These are phyloP conservation scores for Pachyramphus minor DNA, from an alignment of 2,113 vertebrate genomes.

Conservation along the genomic window DNA sequence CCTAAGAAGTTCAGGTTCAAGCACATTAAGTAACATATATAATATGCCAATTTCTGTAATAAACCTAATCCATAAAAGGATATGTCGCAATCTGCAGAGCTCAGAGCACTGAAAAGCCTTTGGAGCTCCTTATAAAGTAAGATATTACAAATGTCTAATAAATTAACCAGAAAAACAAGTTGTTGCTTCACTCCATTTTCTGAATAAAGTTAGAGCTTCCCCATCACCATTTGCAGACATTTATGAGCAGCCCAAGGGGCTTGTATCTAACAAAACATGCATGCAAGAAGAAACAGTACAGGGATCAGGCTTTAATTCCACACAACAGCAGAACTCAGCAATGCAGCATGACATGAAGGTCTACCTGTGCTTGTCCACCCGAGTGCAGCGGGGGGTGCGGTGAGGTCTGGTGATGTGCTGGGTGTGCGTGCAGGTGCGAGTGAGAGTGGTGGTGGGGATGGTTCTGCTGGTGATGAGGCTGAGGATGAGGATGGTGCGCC, in stretches of 20 bases:
- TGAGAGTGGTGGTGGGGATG: slow-evolving; percentile 93
- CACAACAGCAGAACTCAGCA: not conserved
- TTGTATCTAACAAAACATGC: not conserved
- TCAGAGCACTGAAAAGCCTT: not conserved
- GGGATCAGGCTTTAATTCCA: not conserved
- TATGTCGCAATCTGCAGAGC: not conserved
- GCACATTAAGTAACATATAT: not conserved
- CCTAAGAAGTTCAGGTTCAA: not conserved
- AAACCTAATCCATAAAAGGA: not conserved
- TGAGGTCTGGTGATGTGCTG: slow-evolving; percentile 92
- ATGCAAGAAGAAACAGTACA: not conserved
- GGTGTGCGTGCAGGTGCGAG: slow-evolving; percentile 87
- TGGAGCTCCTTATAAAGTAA: slow-evolving; percentile 29
- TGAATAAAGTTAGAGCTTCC: not conserved
- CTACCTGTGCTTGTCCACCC: slow-evolving; percentile 89
- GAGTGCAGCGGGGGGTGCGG: slow-evolving; percentile 90
- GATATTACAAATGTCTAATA: not conserved
- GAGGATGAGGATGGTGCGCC: slow-evolving; percentile 86
- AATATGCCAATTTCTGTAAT: not conserved
- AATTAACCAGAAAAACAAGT: slow-evolving; percentile 22
- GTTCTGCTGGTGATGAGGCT: slow-evolving; percentile 88
- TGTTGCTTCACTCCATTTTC: not conserved
- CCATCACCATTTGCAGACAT: not conserved
- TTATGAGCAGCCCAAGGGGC: not conserved
- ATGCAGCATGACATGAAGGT: not conserved